These are phyloP conservation scores for Sebastes kiyomatsui DNA, from an alignment of 2,797 vertebrate species.

Conservation along the genomic window DNA sequence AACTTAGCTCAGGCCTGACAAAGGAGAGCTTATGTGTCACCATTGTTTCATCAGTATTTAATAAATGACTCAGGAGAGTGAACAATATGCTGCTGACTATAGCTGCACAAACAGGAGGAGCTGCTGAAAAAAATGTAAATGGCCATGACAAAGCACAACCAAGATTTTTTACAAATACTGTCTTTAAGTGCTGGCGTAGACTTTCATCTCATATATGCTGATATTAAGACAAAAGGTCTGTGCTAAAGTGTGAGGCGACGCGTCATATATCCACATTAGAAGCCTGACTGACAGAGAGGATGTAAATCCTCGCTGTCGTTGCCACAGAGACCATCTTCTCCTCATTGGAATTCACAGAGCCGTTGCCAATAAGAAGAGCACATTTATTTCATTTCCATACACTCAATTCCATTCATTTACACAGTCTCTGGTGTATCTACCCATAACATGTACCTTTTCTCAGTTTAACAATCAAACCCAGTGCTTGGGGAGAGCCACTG, in stretches of 20 bases:
- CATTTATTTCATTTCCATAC: conserved; percentile 76
- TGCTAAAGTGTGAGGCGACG: neutral
- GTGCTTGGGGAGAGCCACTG: conserved; percentile 52
- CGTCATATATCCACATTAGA: conserved; percentile 62
- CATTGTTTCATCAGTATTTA: conserved; percentile 70
- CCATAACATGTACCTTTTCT: conserved; percentile 74
- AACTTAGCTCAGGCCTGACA: conserved; percentile 67
- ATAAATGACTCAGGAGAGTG: conserved; percentile 57
- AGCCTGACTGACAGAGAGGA: conserved; percentile 36
- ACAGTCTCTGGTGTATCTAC: conserved; percentile 58
- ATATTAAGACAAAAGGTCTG: conserved; percentile 65
- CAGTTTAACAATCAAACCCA: conserved; percentile 66
- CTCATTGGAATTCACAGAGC: conserved; percentile 69
- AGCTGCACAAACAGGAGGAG: conserved; percentile 13
- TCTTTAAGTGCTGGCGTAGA: conserved; percentile 22
- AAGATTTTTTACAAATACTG: conserved; percentile 24
- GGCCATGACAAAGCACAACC: conserved; percentile 13
- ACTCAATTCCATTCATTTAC: conserved; percentile 70
- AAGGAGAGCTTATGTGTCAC: conserved; percentile 69
- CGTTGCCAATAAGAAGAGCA: conserved; percentile 53
- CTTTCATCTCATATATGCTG: conserved; percentile 43
- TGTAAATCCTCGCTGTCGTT: conserved; percentile 52
- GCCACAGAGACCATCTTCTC: conserved; percentile 45
- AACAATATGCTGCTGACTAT: conserved; percentile 34
- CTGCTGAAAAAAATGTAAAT: conserved; percentile 41